Evolutionary conservation across 2,888 invertebrate genomes (phyloP).

Genomic region (Lithophane socia): DNA sequence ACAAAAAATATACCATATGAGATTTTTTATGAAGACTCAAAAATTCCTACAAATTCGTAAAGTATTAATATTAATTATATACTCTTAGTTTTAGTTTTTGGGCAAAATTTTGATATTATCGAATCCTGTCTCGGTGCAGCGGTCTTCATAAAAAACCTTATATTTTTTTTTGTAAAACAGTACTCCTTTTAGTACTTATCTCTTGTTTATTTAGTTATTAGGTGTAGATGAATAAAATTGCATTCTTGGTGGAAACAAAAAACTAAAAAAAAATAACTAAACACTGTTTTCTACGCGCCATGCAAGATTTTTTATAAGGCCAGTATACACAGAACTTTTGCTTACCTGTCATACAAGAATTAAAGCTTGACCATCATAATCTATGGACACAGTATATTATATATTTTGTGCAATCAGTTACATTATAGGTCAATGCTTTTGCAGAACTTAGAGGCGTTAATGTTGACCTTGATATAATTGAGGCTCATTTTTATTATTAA

Average conservation of each 20-base stretch:
- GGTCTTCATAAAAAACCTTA: conserved; percentile 68
- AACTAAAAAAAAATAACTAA: conserved; percentile 34
- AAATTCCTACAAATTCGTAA: conserved; percentile 57
- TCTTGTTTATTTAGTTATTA: conserved; percentile 71
- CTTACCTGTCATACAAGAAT: conserved; percentile 49
- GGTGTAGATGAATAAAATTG: conserved; percentile 62
- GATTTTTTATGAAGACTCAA: conserved; percentile 74
- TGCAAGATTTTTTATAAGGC: conserved; percentile 58
- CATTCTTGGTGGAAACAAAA: conserved; percentile 55
- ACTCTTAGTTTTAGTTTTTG: conserved; percentile 60
- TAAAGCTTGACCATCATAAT: conserved; percentile 50
- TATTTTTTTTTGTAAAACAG: conserved; percentile 65
- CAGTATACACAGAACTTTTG: conserved; percentile 60
- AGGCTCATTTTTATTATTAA: conserved; percentile 64
- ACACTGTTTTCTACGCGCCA: conserved; percentile 51
- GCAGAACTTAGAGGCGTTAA: conserved; percentile 36
- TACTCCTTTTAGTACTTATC: conserved; percentile 73
- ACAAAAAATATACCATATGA: conserved; percentile 77
- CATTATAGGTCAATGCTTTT: conserved; percentile 49
- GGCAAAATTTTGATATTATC: conserved; percentile 62
- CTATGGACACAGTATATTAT: conserved; percentile 47
- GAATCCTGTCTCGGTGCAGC: conserved; percentile 23
- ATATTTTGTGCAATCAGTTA: conserved; percentile 51
- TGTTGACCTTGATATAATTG: conserved; percentile 69
- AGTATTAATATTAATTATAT: conserved; percentile 48